Evolutionary conservation across 2,113 vertebrate genomes (phyloP), one percentile per base, ranked within the genome.

Genomic region (Panurus biarmicus): DNA sequence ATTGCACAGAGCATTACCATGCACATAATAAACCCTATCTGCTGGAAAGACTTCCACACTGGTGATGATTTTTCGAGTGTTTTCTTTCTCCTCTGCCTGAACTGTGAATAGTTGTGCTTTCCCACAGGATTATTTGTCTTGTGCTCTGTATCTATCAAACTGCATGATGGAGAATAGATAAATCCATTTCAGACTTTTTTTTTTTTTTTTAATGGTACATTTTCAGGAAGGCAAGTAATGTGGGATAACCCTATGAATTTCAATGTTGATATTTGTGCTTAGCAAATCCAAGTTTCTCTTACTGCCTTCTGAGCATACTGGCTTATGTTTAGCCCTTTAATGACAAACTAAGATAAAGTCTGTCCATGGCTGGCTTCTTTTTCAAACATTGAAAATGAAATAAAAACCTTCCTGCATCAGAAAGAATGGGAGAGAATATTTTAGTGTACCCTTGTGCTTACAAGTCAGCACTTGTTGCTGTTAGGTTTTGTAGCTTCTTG

Each of bases 51-150:
- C 40, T 67, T 80, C 36, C 66, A 60, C 47, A 26, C 40, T 93
- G 91, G 77, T 72, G 90, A 70, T 80, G 57, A 69, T 82, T 93
- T 95, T 93, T 90, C 28, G 45, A 66, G 31, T 77, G 67, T 96
- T 95, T 90, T 91, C 62, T 69, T 83, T 85, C 58, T 93, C 33
- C 53, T 87, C 71, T 80, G 75, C 78, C 67, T 87, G 53, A 91
- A 56, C 64, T 77, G 53, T 66, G 67, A 96, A 78, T 75, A 61
- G 72, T 54, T 93, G 78, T 90, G 53, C 79, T 71, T 96, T 93
- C 90, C 84, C 76, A 84, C 70, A 76, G 87, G 56, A 61, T 88
- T 96, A 85, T 95, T 94, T 91, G 76, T 91, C 71, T 89, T 93
- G 38, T 75, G 42, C 38, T 87, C 29, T 91, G 1, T 79, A 92